These are phyloP conservation scores for Alaudala cheleensis DNA, from an alignment of 2,113 vertebrate genomes.

Conservation along the genomic window DNA sequence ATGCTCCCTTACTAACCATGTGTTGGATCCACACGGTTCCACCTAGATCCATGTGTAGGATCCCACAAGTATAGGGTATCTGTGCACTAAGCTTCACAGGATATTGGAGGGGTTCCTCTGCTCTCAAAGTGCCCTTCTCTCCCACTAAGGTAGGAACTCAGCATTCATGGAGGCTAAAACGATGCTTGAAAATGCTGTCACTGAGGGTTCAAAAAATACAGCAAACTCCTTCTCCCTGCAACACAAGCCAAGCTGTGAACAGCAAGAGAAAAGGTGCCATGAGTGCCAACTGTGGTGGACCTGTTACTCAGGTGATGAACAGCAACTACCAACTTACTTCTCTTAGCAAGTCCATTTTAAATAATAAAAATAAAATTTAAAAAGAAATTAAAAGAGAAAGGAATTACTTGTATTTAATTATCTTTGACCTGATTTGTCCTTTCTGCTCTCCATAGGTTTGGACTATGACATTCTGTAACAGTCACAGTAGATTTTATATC, in stretches of 20 bases:
- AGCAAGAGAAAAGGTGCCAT: background rate
- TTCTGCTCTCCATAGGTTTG: background rate
- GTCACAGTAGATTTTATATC: background rate
- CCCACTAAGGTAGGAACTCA: background rate
- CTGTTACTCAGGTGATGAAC: background rate
- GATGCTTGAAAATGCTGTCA: accelerated
- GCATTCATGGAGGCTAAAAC: background rate
- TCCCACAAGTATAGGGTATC: background rate
- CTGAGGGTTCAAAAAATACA: background rate
- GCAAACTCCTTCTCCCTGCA: background rate
- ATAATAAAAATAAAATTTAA: background rate
- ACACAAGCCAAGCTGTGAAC: background rate
- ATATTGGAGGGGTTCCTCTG: background rate
- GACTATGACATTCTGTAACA: background rate
- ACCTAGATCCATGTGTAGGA: background rate
- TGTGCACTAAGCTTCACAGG: background rate
- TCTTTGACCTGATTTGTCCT: background rate
- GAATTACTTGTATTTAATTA: background rate
- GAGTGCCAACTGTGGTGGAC: accelerated
- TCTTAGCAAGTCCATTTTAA: background rate
- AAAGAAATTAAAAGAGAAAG: background rate
- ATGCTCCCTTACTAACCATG: background rate
- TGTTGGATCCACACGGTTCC: too few relatives aligned
- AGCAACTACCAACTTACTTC: background rate
- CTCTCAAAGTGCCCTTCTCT: background rate